Base-by-base conservation (phyloP, 2,797 vertebrate genomes). In the Esox masquinongy region DNA sequence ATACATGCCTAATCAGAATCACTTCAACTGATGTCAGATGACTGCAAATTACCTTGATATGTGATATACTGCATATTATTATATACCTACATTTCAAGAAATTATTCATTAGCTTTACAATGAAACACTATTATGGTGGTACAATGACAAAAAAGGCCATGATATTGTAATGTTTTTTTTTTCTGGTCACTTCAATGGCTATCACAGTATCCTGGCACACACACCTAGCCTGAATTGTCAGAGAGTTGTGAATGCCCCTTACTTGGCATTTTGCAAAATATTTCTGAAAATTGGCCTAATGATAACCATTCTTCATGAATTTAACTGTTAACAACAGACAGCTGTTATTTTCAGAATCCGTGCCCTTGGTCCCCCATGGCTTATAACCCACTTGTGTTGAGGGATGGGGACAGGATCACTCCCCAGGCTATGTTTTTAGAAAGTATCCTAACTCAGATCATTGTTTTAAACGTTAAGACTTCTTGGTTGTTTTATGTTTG, bases 391-490 rank as follows among this genome's bases (percentile, higher is more conserved):
- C 29, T 73, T 72, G 71, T 77, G 68, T 68, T 83, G 80, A 85
- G 82, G 83, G 78, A 69, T 64, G 68, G 83, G 79, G 78, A 73
- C 80, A 73, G 80, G 66, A 73, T 75, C 69, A 73, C 61, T 72
- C 85, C 80, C 15, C 0, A 73, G 84, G 83, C 79, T 47, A 12
- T 50, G 50, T 4, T 0, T n/a, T 63, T 1, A 26, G 70, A 71
- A 70, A 73, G 75, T 78, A 88, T 87, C 84, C 82, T 85, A 87
- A 84, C 85, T 87, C 85, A 47, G 43, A 47, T 47, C 43, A 12
- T 47, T 47, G 12, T 47, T 47, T 47, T 12, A 11, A 47, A 14
- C 43, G 1, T 47, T 47, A 14, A 50, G 14, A 15, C 14, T 15
- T 11, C 36, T 34, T 49, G 19, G 39, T 64, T n/a, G 67, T 68